Conservation (phyloP, 1,140 invertebrate species). For the Octopus bimaculoides region DNA sequence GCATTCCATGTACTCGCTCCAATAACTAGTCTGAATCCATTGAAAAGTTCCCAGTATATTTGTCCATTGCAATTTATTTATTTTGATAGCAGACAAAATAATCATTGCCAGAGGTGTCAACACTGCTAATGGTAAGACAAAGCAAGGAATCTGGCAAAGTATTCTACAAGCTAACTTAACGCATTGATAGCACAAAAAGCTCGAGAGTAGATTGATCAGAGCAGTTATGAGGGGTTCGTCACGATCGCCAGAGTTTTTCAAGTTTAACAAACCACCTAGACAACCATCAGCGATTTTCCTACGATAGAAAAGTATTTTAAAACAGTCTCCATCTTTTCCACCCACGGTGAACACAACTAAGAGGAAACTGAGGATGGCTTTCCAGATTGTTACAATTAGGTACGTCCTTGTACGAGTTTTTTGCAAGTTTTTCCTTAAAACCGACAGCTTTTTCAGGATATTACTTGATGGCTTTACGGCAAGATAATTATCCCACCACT, state of each 20-base stretch:
- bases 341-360: background rate
- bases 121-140: conserved; percentile 89
- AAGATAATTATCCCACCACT: conserved; percentile 9
- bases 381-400: background rate
- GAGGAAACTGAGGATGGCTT: background rate
- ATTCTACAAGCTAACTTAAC: conserved; percentile 78
- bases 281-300: background rate
- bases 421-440: background rate
- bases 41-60: conserved; percentile 64
- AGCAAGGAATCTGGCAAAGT: conserved; percentile 93
- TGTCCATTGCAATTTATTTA: background rate
- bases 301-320: background rate
- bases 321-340: background rate
- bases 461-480: background rate
- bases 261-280: background rate
- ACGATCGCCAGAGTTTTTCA: background rate
- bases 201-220: conserved; percentile 26
- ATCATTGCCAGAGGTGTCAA: conserved; percentile 87
- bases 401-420: background rate
- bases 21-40: conserved; percentile 67
- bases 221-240: conserved; percentile 27
- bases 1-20: conserved; percentile 17
- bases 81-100: conserved; percentile 62
- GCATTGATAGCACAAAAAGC: conserved; percentile 40
- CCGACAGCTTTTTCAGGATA: background rate